phyloP scores from a whole-genome alignment of 2,113 vertebrate species.

The Diadophis punctatus region DNA sequence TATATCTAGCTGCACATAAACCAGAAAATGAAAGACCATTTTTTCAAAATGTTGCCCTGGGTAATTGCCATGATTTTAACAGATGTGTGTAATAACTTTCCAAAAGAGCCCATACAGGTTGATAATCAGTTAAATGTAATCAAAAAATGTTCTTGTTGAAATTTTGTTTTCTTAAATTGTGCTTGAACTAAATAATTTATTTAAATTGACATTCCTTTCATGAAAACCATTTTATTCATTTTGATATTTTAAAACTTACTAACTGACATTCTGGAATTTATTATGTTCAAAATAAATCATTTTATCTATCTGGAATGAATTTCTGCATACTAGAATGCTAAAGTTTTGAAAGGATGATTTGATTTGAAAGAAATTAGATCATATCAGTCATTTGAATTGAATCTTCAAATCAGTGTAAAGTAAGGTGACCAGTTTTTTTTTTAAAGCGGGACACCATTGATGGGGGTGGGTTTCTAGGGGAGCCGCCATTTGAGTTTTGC shows the following conservation, averaged over 20 bases:
- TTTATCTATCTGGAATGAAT: not conserved
- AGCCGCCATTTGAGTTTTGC: too few species aligned
- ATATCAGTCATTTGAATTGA: not conserved
- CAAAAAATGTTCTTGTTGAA: not conserved
- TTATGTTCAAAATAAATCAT: not conserved
- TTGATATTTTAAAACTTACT: not conserved
- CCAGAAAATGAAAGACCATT: not conserved
- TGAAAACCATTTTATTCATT: not conserved
- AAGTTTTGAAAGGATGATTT: not conserved
- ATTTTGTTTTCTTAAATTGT: not conserved
- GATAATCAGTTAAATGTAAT: not conserved
- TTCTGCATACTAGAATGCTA: not conserved
- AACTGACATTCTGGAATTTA: not conserved
- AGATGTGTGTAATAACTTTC: not conserved
- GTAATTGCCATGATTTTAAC: not conserved
- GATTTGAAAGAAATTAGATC: not conserved
- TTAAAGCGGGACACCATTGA: too few species aligned
- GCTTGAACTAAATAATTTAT: conserved; percentile 10
- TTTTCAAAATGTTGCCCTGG: not conserved
- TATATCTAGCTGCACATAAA: too few species aligned
- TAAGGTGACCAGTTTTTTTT: too few species aligned
- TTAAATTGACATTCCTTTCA: not conserved
- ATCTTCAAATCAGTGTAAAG: not conserved
- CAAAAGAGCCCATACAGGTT: not conserved
- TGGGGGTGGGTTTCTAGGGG: too few species aligned